Evolutionary conservation across 2,797 vertebrate genomes (phyloP), one percentile per base, ranked within the genome.

Genomic region (Microctenopoma steveboyesi): DNA sequence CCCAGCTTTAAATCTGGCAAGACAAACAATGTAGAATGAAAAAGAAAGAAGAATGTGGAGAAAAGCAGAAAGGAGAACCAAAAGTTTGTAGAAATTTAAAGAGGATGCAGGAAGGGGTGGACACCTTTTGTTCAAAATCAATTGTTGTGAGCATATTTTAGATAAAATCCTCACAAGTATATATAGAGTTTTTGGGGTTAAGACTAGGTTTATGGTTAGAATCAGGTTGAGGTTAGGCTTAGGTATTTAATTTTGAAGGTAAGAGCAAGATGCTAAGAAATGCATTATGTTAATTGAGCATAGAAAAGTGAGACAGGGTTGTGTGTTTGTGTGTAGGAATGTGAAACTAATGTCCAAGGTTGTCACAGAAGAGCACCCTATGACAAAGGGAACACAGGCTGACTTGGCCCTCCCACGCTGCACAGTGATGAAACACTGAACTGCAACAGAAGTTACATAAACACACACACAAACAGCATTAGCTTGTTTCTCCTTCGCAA

Each of bases 341-440:
- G 18, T 91, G 84, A 43, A 93, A 90, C 40, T 80, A 84, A 72
- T 92, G 87, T 75, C 90, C 92, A 4, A 85, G 64, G 80, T 79
- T 91, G 68, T 87, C 88, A 50, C 91, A 93, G 83, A 92, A 93
- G 28, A 89, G 77, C 10, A 89, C 76, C 4, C n/a, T 51, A 92
- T 72, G 33, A 81, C 71, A 94, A 25, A 10, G 90, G 84, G 51
- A 93, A 90, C 2, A 91, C 82, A 5, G 54, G 61, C 35, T 69
- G 47, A 69, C 60, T 39, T 47, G 58, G 59, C 69, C 84, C 80
- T 49, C 56, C 75, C 52, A 79, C 18, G 0, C 76, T 84, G 67
- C 85, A 85, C 5, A 92, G 77, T 28, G 56, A 84, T 51, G 86
- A 87, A 30, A 75, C 58, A 65, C 75, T 86, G 72, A 84, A 90